These are phyloP conservation scores for Thryonomys swinderianus DNA, from an alignment of 2,113 vertebrate genomes.

Conservation along the genomic window DNA sequence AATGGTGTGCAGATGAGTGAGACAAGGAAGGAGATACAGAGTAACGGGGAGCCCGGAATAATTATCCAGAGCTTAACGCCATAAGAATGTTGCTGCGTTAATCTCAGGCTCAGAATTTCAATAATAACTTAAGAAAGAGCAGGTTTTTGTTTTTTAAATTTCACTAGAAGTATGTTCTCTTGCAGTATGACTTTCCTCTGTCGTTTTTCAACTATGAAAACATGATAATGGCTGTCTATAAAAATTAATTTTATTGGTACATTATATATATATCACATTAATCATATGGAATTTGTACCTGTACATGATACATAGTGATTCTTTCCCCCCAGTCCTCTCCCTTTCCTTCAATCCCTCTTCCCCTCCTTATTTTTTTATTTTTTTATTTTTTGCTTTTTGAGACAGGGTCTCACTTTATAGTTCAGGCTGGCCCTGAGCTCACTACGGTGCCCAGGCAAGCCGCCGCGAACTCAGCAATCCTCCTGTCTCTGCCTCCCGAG, in stretches of 20 bases:
- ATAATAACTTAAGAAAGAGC: background rate
- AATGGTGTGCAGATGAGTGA: background rate
- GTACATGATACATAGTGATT: background rate
- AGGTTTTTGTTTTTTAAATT: background rate
- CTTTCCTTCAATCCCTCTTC: background rate
- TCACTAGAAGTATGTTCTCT: background rate
- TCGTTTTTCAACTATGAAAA: background rate
- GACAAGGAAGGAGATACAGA: background rate
- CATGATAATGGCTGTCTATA: background rate
- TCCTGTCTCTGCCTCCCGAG: too few relatives aligned
- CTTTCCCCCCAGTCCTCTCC: background rate
- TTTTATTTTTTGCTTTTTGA: too few relatives aligned
- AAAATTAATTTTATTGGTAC: background rate
- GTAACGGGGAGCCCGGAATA: too few relatives aligned
- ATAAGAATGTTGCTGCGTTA: background rate
- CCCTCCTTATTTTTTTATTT: background rate
- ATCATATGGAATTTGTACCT: background rate
- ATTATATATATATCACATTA: background rate
- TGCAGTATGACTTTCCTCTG: background rate
- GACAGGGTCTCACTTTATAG: too few relatives aligned
- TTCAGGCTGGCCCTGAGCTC: too few relatives aligned
- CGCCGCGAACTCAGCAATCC: too few relatives aligned
- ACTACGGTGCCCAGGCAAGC: too few relatives aligned
- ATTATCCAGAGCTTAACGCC: too few relatives aligned
- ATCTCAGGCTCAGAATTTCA: background rate